These are phyloP conservation scores for Platycheirus rosarum DNA, from an alignment of 2,888 invertebrate species.

Conservation along the genomic window DNA sequence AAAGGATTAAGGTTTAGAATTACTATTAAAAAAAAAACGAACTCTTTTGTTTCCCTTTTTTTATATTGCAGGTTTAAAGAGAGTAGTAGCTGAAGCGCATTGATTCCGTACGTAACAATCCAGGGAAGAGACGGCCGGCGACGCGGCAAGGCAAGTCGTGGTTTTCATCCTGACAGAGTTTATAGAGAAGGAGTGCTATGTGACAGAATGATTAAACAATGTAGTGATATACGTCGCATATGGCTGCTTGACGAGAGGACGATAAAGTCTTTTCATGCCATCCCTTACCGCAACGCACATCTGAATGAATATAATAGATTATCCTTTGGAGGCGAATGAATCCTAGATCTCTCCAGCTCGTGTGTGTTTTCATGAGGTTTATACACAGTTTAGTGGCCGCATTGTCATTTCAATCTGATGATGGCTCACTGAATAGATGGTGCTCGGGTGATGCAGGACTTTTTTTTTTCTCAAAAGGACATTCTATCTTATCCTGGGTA, in stretches of 20 bases:
- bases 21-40: conserved; percentile 10
- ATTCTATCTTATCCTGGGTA: conserved; percentile 1
- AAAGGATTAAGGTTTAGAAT: conserved; percentile 61
- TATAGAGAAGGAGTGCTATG: conserved; percentile 22
- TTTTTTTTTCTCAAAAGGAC: neutral
- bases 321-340: conserved; percentile 19
- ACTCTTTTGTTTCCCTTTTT: conserved; percentile 38
- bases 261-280: conserved; percentile 31
- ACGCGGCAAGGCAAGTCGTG: neutral
- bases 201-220: conserved; percentile 47
- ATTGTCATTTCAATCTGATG: conserved; percentile 68
- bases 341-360: neutral
- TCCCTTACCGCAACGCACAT: neutral
- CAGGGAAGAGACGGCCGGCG: neutral
- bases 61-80: conserved; percentile 13
- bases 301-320: conserved; percentile 34
- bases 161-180: conserved; percentile 27
- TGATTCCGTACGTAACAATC: conserved; percentile 7
- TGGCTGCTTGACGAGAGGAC: conserved; percentile 38
- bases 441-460: neutral
- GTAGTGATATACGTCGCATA: conserved; percentile 40
- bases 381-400: conserved; percentile 65
- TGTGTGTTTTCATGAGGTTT: conserved; percentile 45
- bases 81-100: conserved; percentile 2
- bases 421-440: conserved; percentile 42